These are phyloP conservation scores for Petrocephalus microphthalmus DNA, from an alignment of 2,113 vertebrate species.

Conservation along the genomic window DNA sequence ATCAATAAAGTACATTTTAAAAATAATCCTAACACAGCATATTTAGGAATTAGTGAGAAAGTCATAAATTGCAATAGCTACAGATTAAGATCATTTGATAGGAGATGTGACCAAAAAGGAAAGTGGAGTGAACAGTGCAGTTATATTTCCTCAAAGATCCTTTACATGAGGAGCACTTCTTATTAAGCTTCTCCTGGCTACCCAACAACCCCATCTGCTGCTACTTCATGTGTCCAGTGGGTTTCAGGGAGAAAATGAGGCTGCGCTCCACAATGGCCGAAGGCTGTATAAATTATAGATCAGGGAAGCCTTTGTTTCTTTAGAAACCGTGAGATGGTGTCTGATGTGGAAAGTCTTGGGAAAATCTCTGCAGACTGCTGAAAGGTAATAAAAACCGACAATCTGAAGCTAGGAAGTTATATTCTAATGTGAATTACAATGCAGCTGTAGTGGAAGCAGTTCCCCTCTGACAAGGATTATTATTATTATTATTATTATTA, in stretches of 20 bases:
- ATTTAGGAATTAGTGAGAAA: not conserved
- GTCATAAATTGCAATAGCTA: not conserved
- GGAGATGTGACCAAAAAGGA: too few relatives aligned
- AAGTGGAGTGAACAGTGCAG: not conserved
- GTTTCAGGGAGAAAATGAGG: not conserved
- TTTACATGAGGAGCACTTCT: not conserved
- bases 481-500: not conserved
- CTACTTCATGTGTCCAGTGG: not conserved
- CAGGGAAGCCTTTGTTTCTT: not conserved
- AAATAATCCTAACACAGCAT: not conserved
- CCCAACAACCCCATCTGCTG: not conserved
- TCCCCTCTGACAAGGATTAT: not conserved
- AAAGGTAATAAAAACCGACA: not conserved
- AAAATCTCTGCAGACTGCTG: not conserved
- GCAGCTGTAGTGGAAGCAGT: not conserved
- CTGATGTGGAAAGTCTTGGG: not conserved
- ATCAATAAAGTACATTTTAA: not conserved
- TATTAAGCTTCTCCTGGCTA: not conserved
- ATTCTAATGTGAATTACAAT: not conserved
- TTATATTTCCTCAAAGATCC: not conserved
- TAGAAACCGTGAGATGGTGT: not conserved
- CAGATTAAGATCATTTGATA: not conserved
- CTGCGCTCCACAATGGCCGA: not conserved
- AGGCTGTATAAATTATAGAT: not conserved
- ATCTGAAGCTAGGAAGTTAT: not conserved